These are phyloP conservation scores for Heliconius congener DNA, from an alignment of 1,140 invertebrate genomes.

Conservation along the genomic window DNA sequence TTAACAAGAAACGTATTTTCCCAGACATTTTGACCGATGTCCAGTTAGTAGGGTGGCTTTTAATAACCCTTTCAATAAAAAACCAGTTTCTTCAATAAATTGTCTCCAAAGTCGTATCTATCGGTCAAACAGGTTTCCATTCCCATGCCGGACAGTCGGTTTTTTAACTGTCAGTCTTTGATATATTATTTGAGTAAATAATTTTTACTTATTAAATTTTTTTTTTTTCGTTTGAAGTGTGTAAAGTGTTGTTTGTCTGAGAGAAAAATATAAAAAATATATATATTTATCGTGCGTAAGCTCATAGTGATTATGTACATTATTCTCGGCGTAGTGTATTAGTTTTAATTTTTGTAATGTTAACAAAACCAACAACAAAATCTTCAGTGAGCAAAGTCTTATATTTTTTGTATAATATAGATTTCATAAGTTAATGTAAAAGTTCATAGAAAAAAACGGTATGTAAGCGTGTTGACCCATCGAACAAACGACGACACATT, in stretches of 20 bases:
- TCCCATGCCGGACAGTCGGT: not conserved
- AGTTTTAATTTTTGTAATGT: too few species aligned
- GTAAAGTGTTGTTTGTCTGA: not conserved
- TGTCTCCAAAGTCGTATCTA: not conserved
- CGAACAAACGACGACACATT: too few species aligned
- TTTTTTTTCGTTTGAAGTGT: not conserved
- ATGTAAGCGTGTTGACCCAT: too few species aligned
- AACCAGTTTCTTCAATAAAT: slow-evolving; percentile 8
- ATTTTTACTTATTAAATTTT: not conserved
- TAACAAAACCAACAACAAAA: too few species aligned
- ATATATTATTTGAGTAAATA: not conserved
- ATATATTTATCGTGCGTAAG: not conserved
- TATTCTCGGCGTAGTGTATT: too few species aligned
- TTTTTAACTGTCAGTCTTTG: not conserved
- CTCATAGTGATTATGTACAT: too few species aligned
- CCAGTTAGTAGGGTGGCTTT: not conserved
- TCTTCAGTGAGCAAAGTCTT: too few species aligned
- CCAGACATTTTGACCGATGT: slow-evolving; percentile 2
- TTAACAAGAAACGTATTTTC: not conserved
- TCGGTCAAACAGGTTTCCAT: not conserved
- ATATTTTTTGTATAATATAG: too few species aligned
- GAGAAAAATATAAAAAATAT: not conserved
- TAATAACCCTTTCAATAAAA: not conserved
- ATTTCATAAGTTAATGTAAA: too few species aligned
- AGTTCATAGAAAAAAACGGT: too few species aligned